Evolutionary conservation across 2,888 invertebrate species (phyloP).

Genomic region (Lepidochrysops patricia): DNA sequence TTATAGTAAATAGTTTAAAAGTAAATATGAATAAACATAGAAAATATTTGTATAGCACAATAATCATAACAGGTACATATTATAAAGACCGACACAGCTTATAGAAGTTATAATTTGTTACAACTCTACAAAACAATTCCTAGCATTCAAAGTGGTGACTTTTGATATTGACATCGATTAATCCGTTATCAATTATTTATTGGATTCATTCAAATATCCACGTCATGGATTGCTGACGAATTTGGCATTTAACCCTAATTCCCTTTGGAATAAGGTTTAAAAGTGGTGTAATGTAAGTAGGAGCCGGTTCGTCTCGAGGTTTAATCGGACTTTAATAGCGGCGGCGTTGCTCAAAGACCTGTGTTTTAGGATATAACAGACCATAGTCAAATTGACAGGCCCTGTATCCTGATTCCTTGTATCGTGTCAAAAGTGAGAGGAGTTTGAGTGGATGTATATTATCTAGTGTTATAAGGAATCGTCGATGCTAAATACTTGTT

Average conservation of each 20-base stretch:
- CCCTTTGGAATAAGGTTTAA: not conserved
- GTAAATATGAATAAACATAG: no score
- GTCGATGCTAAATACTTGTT: no score
- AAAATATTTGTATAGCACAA: no score
- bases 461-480: not conserved
- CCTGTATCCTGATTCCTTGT: not conserved
- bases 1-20: no score
- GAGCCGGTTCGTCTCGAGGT: conserved; percentile 51
- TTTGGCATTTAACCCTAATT: conserved; percentile 22
- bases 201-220: conserved; percentile 11
- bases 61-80: no score
- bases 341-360: conserved; percentile 56
- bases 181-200: not conserved
- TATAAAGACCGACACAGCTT: no score
- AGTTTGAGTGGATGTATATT: not conserved
- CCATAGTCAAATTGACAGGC: not conserved
- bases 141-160: no score
- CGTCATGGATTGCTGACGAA: conserved; percentile 56
- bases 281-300: conserved; percentile 44
- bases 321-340: conserved; percentile 66
- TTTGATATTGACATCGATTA: not conserved
- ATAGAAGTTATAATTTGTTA: no score
- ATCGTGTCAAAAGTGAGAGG: not conserved
- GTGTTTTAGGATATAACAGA: not conserved
- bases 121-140: no score